Base-by-base conservation (phyloP, 2,113 vertebrate species). In the Takifugu bimaculatus region DNA sequence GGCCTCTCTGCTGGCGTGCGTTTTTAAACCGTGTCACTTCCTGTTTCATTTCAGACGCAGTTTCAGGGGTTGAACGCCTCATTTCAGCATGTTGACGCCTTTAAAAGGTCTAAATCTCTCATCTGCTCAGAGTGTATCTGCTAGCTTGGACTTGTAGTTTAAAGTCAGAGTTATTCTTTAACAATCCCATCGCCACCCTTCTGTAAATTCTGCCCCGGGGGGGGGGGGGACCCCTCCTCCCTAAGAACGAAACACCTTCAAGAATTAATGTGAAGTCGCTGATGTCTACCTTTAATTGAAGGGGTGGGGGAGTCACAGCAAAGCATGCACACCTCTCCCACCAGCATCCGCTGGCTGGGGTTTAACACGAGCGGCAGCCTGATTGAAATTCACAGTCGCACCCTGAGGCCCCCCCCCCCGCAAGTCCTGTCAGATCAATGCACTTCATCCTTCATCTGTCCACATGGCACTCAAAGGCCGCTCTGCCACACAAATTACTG, bases 401-500 rank as follows among this genome's bases (percentile, higher is more conserved):
- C 65, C 70, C 70, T 68, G 55, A 60, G 72, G 72, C 47, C 45
- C 49, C 32, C 71, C 48, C 71, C 68, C 50, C 49, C n/a, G n/a
- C n/a, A 64, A 77, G 68, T 70, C 70, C 68, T 60, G 72, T 80
- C 78, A 79, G 77, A 80, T 80, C 79, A 78, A 65, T 77, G 72
- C 45, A 25, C 66, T 75, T 69, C 72, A 77, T 80, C 70, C 63
- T 53, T 80, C 82, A 74, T 83, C 80, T 45, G 74, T 81, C 64
- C 70, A 70, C 73, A 53, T 75, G 63, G 61, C 72, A 78, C 78
- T 81, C 74, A 75, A 52, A 78, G 63, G 69, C 67, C 65, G 51
- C 56, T 70, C 74, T 78, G 80, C 73, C 82, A 71, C 68, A 69
- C 66, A 80, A 77, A 85, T 76, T 61, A 74, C 68, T 62, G 73